These are phyloP conservation scores for Pelobates cultripes DNA, from an alignment of 2,797 vertebrate genomes.

Conservation along the genomic window DNA sequence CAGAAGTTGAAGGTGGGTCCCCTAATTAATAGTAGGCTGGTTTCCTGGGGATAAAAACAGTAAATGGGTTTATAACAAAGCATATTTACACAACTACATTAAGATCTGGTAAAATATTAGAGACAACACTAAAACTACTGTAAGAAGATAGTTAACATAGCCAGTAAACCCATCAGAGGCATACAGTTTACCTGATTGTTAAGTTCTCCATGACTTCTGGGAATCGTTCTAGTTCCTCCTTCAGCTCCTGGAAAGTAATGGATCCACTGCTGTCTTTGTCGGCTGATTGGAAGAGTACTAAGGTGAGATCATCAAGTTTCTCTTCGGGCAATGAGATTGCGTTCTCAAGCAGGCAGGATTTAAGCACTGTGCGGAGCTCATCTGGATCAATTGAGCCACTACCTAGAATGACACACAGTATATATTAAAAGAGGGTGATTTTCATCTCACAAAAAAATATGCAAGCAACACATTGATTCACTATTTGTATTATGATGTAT, in stretches of 20 bases:
- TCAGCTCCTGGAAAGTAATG: constrained; percentile 89
- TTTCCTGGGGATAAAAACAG: too few species aligned
- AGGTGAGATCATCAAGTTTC: constrained; percentile 82
- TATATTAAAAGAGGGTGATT: too few species aligned
- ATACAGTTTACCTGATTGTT: constrained; percentile 79
- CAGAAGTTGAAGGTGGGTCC: too few species aligned
- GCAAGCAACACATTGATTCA: too few species aligned
- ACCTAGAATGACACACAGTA: constrained; percentile 66
- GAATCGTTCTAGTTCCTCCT: constrained; percentile 80
- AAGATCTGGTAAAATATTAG: too few species aligned
- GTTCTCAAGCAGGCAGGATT: constrained; percentile 84
- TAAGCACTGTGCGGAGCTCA: constrained; percentile 81
- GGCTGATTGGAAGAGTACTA: constrained; percentile 83
- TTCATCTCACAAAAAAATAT: too few species aligned
- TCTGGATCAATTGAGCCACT: constrained; percentile 85
- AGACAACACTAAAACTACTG: too few species aligned
- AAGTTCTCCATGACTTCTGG: constrained; percentile 91
- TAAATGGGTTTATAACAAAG: too few species aligned
- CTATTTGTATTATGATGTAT: too few species aligned
- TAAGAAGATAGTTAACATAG: background rate
- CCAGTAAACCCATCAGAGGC: background rate
- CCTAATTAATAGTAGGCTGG: too few species aligned
- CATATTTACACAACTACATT: too few species aligned
- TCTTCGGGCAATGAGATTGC: constrained; percentile 83
- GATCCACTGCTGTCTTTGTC: constrained; percentile 83